These are phyloP conservation scores for Psammodynastes pulverulentus DNA, from an alignment of 2,113 vertebrate genomes.

Conservation along the genomic window DNA sequence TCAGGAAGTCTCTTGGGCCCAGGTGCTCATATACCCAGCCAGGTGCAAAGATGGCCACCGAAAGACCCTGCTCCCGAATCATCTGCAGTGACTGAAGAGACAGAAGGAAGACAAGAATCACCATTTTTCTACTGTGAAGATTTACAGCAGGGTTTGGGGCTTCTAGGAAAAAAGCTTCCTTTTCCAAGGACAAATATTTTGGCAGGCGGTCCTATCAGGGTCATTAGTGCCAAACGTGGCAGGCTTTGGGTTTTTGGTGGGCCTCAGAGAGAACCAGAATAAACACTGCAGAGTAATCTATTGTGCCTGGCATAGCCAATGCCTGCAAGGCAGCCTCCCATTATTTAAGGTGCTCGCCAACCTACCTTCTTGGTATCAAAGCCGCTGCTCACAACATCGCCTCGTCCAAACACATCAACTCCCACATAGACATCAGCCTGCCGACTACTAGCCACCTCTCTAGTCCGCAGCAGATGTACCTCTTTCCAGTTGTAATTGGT, in stretches of 20 bases:
- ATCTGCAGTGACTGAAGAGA: constrained; percentile 78
- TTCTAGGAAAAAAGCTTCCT: not conserved
- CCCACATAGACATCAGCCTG: constrained; percentile 81
- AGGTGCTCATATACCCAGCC: constrained; percentile 95
- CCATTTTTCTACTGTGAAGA: not conserved
- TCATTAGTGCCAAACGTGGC: fast-evolving
- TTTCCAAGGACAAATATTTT: not conserved
- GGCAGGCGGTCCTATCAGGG: not conserved
- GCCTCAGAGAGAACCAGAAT: not conserved
- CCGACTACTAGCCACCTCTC: constrained; percentile 49
- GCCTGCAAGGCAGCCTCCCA: not conserved
- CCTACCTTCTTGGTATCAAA: constrained; percentile 85
- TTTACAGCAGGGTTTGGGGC: not conserved
- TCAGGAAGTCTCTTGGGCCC: constrained; percentile 79
- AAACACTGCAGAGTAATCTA: too few relatives aligned
- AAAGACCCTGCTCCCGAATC: constrained; percentile 83
- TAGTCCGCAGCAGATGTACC: constrained; percentile 73
- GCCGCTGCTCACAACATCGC: constrained; percentile 81
- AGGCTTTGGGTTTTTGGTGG: not conserved
- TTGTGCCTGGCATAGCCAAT: not conserved
- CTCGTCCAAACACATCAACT: constrained; percentile 88
- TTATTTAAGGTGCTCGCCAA: not conserved
- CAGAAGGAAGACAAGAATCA: fast-evolving
- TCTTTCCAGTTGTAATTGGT: constrained; percentile 97
- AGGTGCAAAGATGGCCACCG: constrained; percentile 87